These are phyloP conservation scores for Pachymerium ferrugineum DNA, from an alignment of 2,888 invertebrate species.

Conservation along the genomic window DNA sequence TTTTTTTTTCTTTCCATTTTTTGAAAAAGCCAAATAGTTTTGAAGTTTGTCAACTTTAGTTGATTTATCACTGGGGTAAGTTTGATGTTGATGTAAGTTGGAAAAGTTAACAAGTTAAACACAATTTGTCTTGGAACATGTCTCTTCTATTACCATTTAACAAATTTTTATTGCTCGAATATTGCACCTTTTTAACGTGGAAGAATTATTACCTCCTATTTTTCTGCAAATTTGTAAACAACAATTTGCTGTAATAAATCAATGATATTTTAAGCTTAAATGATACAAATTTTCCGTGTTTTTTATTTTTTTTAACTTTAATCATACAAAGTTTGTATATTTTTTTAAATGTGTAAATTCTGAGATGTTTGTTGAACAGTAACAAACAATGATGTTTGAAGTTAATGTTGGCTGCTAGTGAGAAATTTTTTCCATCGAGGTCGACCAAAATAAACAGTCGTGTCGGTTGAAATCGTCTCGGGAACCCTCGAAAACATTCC, in stretches of 20 bases:
- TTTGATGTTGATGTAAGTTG: neutral
- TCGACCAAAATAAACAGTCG: slow-evolving; percentile 1
- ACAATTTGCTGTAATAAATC: too few species aligned
- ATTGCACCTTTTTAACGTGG: neutral
- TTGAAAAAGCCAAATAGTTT: neutral
- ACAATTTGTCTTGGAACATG: neutral
- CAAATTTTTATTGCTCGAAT: neutral
- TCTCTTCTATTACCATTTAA: neutral
- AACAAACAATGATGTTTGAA: neutral
- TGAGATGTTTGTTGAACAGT: neutral
- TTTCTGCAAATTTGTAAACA: neutral
- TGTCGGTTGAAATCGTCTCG: slow-evolving; percentile 8
- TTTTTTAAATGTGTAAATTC: too few species aligned
- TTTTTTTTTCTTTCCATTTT: neutral
- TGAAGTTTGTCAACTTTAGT: neutral
- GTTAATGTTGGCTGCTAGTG: neutral
- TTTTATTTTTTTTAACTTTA: too few species aligned
- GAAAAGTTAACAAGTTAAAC: slow-evolving; percentile 3
- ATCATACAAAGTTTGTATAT: too few species aligned
- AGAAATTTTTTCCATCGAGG: slow-evolving; percentile 3
- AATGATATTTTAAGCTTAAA: too few species aligned
- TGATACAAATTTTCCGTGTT: too few species aligned
- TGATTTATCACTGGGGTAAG: slow-evolving; percentile 3
- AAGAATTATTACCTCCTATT: neutral
- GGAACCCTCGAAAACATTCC: slow-evolving; percentile 13